Base-by-base conservation (phyloP, 2,888 invertebrate genomes). In the Nymphalis c-album region DNA sequence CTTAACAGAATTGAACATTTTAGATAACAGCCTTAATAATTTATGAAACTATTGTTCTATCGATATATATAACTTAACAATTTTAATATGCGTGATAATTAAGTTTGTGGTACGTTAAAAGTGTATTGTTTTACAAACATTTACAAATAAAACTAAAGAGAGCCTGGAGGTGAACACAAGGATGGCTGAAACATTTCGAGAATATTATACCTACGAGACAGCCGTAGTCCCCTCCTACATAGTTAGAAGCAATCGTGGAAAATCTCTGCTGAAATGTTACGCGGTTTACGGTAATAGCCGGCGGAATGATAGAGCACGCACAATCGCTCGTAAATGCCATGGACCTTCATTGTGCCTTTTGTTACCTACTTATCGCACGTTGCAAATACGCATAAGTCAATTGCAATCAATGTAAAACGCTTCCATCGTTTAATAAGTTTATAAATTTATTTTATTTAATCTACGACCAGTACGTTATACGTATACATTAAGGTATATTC, bases 301-400 rank as follows among this genome's bases (percentile, higher is more conserved):
- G 74, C 71, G 78, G 76, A 76, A 80, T 79, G 88, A 90, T 88
- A 89, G 81, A 86, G 85, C 89, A 90, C 88, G 88, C 85, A 85
- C 82, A 80, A 80, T 78, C 78, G 78, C 79, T 84, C 81, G 77
- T 86, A 81, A 85, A 85, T 51, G 57, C 26, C 18, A 13, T 53
- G 55, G 59, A 51, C 48, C 48, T 58, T 40, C 20, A 45, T 60
- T 46, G 63, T 62, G 53, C 47, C 61, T 67, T 63, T 64, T 55
- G 48, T 69, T 66, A 57, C 51, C n/a, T 40, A 17, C 65, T 61
- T 67, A 67, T 67, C 63, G 31, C 48, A 60, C 64, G 60, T 67
- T 59, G 40, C 47, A 57, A 62, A 46, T 46, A 46, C 35, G 53
- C 22, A 51, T 60, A 60, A 64, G n/a, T 22, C 22, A 35, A 64